phyloP scores from a whole-genome alignment of 1,140 invertebrate species.

The Pseudomyrmex concolor region DNA sequence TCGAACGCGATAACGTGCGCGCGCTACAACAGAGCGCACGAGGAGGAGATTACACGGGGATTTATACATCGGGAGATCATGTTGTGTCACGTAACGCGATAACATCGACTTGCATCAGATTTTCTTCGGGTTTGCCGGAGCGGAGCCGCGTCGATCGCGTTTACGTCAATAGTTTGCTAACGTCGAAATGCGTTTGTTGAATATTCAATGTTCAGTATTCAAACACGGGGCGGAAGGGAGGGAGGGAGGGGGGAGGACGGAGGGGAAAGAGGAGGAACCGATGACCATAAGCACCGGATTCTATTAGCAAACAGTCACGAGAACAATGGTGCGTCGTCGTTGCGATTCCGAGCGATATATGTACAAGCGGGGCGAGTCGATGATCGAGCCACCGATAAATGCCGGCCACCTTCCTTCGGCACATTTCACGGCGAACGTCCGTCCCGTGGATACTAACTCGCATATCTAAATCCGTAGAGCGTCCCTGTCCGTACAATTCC shows the following conservation, averaged over 20 bases:
- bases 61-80: neutral
- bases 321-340: constrained; percentile 70
- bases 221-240: too few species aligned
- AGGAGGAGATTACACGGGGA: too few species aligned
- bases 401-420: constrained; percentile 67
- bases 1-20: too few species aligned
- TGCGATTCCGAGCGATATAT: constrained; percentile 60
- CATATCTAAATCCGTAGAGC: constrained; percentile 41
- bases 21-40: too few species aligned
- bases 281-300: constrained; percentile 47
- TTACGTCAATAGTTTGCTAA: constrained; percentile 15
- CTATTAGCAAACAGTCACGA: constrained; percentile 54
- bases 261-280: neutral
- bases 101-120: neutral
- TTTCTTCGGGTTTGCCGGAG: neutral
- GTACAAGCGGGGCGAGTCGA: constrained; percentile 63
- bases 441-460: constrained; percentile 52
- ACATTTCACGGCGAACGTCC: constrained; percentile 71
- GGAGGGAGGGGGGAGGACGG: too few species aligned
- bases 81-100: neutral
- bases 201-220: constrained; percentile 47
- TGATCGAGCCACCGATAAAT: constrained; percentile 68
- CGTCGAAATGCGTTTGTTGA: constrained; percentile 53
- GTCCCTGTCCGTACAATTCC: constrained; percentile 45
- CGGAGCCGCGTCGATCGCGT: neutral